These are phyloP conservation scores for Nyctibius grandis DNA, from an alignment of 2,797 vertebrate genomes.

Conservation along the genomic window DNA sequence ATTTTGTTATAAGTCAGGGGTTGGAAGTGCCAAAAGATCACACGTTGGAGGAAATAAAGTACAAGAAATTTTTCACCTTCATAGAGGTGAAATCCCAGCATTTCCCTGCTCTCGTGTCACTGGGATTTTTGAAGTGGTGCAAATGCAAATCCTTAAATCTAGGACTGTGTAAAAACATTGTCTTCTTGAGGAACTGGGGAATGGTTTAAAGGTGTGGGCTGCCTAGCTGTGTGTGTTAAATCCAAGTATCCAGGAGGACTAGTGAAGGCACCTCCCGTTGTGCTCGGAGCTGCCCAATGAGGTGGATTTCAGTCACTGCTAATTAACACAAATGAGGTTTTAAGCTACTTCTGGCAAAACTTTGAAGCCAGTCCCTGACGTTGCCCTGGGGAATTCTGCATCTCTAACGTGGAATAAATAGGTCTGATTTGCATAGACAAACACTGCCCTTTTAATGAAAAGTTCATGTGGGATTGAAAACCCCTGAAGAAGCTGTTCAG, in stretches of 20 bases:
- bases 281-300: not conserved
- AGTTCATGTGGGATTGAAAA: not conserved
- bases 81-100: not conserved
- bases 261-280: not conserved
- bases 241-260: not conserved
- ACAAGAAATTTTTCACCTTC: not conserved
- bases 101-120: rapidly evolving
- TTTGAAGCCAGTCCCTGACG: not conserved
- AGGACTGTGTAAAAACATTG: not conserved
- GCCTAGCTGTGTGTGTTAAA: not conserved
- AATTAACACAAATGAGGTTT: conserved; percentile 8
- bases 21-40: not conserved
- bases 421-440: not conserved
- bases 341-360: not conserved
- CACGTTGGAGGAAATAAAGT: not conserved
- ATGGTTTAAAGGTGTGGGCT: not conserved
- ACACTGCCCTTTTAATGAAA: not conserved
- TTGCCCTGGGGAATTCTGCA: not conserved
- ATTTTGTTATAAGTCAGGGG: not conserved
- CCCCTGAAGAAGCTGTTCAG: not conserved
- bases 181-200: not conserved
- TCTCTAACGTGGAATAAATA: not conserved
- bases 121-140: not conserved
- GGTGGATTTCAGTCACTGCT: not conserved
- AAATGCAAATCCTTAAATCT: not conserved